Evolutionary conservation across 1,140 invertebrate species (phyloP), one percentile per base, ranked within the genome.

Genomic region (Teleopsis dalmanni): DNA sequence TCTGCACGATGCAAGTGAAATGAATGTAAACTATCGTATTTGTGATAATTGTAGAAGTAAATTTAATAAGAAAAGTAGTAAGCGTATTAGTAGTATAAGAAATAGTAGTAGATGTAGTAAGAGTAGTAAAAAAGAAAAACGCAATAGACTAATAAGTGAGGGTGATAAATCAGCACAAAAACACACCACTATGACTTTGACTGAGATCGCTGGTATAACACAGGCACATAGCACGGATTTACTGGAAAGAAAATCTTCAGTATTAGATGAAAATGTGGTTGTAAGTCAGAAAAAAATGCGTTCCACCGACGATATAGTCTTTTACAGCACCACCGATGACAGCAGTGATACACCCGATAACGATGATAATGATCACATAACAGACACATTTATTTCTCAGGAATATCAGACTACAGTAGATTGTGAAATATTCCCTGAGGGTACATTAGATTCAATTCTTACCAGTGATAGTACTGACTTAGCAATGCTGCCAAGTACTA

Each of bases 31-130:
- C 41, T 43, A 66, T 56, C 59, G 62, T 57, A 69, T 69, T 57
- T 69, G 65, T 69, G 65, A 69, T 69, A 69, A 69, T 51, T 69
- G 65, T 69, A 69, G 62, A 69, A 69, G 55, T 64, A 69, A 68
- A 60, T 65, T 57, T 23, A n/a, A n/a, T n/a, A 41, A 37, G 53
- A 62, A 53, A 41, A 53, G 52, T 11, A 51, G 31, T 42, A 5
- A 19, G 29, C 14, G 57, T 47, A 6, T 36, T 25, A 46, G 47
- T 33, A 22, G 34, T 36, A 37, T 13, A 18, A 7, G 16, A 44
- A n/a, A 0, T 10, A 14, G 38, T 23, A 16, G 16, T 33, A 14
- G 14, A 22, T 2, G 33, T 21, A 41, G 33, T 26, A 7, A 38
- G 34, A 16, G n/a, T 27, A 44, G 6, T 14, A 33, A 34, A 14